phyloP scores from a whole-genome alignment of 2,888 invertebrate genomes.

The Myopa testacea region DNA sequence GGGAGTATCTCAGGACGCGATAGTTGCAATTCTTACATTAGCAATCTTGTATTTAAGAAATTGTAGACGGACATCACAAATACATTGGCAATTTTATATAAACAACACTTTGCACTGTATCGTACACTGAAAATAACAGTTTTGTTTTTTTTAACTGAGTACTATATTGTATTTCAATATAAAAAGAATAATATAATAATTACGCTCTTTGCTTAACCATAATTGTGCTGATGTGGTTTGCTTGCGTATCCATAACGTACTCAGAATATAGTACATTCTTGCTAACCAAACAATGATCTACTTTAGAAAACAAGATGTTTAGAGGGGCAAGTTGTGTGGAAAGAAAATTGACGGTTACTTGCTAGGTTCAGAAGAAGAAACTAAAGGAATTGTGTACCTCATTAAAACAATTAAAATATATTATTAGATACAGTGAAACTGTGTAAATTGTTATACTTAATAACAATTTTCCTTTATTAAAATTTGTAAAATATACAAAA shows the following conservation, averaged over 20 bases:
- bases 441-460: too few species aligned
- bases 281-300: too few species aligned
- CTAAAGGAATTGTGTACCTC: too few species aligned
- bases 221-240: not conserved
- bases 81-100: conserved; percentile 32
- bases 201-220: conserved; percentile 1
- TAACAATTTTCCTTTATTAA: too few species aligned
- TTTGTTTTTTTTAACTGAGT: not conserved
- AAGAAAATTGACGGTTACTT: too few species aligned
- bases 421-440: too few species aligned
- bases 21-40: conserved; percentile 32
- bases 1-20: too few species aligned
- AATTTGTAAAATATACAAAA: too few species aligned
- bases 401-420: too few species aligned
- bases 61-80: conserved; percentile 33
- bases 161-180: not conserved
- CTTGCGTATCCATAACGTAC: not conserved
- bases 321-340: too few species aligned
- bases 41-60: conserved; percentile 38
- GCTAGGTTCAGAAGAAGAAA: too few species aligned
- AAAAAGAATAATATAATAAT: not conserved
- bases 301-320: too few species aligned
- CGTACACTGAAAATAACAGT: not conserved
- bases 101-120: not conserved
- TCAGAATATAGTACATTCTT: not conserved